Base-by-base conservation (phyloP, 2,797 vertebrate genomes). In the Hipposideros larvatus region DNA sequence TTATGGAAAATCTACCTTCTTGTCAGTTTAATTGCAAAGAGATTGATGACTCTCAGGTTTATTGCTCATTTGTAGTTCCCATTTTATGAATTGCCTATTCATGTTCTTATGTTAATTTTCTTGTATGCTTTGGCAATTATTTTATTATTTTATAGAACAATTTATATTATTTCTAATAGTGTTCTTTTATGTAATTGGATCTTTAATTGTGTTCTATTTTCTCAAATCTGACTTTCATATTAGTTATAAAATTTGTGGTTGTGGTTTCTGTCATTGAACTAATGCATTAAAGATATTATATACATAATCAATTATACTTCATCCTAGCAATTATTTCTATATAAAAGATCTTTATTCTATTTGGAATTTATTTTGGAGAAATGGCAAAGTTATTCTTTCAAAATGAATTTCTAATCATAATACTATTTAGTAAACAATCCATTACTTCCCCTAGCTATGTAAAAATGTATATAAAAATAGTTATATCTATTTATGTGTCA, bases 21-120 rank as follows among this genome's bases (percentile, higher is more conserved):
- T 82, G 7, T 80, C 74, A 65, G 9, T 87, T 96, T 63, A 95
- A 59, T 65, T 80, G 48, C 15, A 63, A 19, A 86, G 28, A 75
- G n/a, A 90, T 80, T 53, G 41, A 61, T 74, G 41, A 80, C 2
- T 79, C 31, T 79, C 16, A 73, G 31, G 26, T 86, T 74, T 86
- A 53, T 53, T 86, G n/a, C 9, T 79, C 48, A 55, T 41, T 79
- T 84, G 31, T 80, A 80, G 26, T 66, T 43, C 7, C 31, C 34
- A 11, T 68, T 65, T 92, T n/a, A 71, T 37, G n/a, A 71, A 78
- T 46, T 89, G 48, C 8, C 31, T 73, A 65, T 48, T 90, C 26
- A 22, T 90, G n/a, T 18, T 34, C n/a, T 51, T 61, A 19, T 51
- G 51, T 51, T 86, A 85, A 66, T 87, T 73, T 80, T 83, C 43